Conservation (phyloP, 1,140 invertebrate genomes). For the Laodelphax striatellus region DNA sequence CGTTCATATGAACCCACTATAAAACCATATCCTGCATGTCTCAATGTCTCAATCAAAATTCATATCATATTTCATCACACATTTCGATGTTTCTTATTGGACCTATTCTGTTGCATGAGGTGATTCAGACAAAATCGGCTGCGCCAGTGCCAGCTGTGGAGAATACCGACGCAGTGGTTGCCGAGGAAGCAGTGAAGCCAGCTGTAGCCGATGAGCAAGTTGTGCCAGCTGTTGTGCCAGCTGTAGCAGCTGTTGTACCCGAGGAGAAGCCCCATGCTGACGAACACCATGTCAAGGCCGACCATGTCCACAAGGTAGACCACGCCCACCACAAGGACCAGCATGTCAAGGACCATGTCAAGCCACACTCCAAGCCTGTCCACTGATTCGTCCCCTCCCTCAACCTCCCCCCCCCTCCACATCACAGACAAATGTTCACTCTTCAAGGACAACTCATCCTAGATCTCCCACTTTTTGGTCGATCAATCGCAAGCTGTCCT, state of each 20-base stretch:
- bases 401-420: neutral
- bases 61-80: no score
- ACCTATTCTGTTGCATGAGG: no score
- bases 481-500: no score
- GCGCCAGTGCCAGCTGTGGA: conserved; percentile 1
- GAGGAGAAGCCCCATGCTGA: conserved; percentile 13
- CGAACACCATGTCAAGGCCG: no score
- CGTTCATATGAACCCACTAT: no score
- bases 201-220: conserved; percentile 18
- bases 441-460: neutral
- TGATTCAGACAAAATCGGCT: neutral
- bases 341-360: neutral
- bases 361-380: neutral
- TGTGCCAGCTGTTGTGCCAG: no score
- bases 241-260: conserved; percentile 12
- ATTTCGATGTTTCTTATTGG: no score
- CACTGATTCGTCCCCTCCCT: neutral
- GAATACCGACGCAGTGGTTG: neutral
- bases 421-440: neutral
- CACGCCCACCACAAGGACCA: conserved; percentile 20
- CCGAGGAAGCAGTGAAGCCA: conserved; percentile 19
- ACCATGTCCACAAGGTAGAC: no score
- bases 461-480: no score
- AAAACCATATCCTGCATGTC: no score
- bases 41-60: no score